Conservation (phyloP, 2,113 vertebrate genomes). For the Genyomyrus donnyi region DNA sequence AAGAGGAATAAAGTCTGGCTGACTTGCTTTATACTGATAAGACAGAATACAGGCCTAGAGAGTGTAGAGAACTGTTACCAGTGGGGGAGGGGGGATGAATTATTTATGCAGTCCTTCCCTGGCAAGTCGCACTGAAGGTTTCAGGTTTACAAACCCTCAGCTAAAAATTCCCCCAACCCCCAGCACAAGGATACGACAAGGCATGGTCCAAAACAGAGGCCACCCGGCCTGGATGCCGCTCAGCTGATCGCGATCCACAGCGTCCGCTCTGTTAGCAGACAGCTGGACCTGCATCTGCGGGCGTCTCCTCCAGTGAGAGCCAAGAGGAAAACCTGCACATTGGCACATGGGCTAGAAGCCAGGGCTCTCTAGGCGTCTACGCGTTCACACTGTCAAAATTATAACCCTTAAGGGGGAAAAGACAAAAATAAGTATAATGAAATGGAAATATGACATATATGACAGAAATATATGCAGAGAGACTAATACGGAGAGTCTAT, state of each 20-base stretch:
- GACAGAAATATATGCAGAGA: not conserved
- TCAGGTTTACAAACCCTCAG: slow-evolving; percentile 58
- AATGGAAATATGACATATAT: not conserved
- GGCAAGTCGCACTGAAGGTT: slow-evolving; percentile 51
- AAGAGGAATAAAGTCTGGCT: not conserved
- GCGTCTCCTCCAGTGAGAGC: not conserved
- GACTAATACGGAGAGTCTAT: not conserved
- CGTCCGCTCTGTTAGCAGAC: not conserved
- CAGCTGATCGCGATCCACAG: not conserved
- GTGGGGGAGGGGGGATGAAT: slow-evolving; percentile 54
- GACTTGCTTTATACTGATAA: not conserved
- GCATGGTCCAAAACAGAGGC: not conserved
- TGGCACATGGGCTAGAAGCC: not conserved
- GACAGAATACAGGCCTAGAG: not conserved
- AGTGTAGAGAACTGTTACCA: slow-evolving; percentile 32
- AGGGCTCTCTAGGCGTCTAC: not conserved
- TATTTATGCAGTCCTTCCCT: slow-evolving; percentile 61
- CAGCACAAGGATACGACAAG: not conserved
- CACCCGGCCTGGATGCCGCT: not conserved
- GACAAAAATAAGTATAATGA: not conserved
- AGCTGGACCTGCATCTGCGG: not conserved
- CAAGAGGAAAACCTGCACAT: not conserved
- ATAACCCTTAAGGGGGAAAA: not conserved
- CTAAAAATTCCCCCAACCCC: slow-evolving; percentile 48
- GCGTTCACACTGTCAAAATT: not conserved